Percentiles rank a stretch among this genome's conserved stretches.
Conservation (phyloP, 2,113 vertebrate species). For the Suricata suricatta region DNA sequence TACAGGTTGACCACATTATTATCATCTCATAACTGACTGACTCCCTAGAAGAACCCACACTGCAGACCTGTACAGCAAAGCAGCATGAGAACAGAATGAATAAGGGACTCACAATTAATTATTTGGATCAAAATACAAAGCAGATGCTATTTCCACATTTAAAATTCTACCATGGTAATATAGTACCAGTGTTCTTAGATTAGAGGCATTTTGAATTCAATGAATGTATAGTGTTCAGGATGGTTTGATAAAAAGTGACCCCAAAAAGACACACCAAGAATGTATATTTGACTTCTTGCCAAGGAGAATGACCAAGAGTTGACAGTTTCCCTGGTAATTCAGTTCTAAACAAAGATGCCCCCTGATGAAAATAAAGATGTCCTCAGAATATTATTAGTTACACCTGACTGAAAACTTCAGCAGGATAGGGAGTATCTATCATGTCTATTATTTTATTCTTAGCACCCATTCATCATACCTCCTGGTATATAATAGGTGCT, state of each 20-base stretch:
- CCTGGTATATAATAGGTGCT: not conserved
- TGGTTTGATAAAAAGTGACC: not conserved
- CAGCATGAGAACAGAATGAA: not conserved
- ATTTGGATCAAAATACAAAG: not conserved
- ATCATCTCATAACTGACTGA: not conserved
- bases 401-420: not conserved
- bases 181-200: not conserved
- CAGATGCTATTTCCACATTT: not conserved
- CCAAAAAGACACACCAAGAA: not conserved
- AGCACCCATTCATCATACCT: not conserved
- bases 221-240: not conserved
- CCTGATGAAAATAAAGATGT: not conserved
- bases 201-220: not conserved
- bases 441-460: not conserved
- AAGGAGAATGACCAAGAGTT: not conserved
- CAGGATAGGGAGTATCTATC: not conserved
- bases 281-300: not conserved
- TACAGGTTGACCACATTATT: not conserved
- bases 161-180: not conserved
- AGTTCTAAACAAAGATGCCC: not conserved
- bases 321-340: not conserved
- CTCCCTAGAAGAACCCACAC: too few relatives aligned
- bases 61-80: not conserved
- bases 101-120: not conserved
- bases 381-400: not conserved